A percentile compares a stretch with the other conserved stretches of the same genome.
Conservation (phyloP, 1,140 invertebrate genomes). For the Schlechtendalia chinensis region DNA sequence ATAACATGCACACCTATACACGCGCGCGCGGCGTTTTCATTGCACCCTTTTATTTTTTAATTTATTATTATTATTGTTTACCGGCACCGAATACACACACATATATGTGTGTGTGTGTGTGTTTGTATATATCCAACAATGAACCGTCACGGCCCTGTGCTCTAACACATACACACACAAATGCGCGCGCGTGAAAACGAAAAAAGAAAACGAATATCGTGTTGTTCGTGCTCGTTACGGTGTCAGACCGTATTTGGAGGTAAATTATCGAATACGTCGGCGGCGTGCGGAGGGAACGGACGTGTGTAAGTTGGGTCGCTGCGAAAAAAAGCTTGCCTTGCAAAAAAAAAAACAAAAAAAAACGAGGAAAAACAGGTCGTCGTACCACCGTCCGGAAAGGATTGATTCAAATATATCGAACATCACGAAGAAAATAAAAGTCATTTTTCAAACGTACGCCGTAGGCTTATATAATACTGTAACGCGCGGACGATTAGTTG, state of each 20-base stretch:
- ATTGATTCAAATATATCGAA: not conserved
- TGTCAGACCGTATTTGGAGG: conserved; percentile 33
- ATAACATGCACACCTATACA: not conserved
- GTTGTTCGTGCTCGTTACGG: conserved; percentile 40
- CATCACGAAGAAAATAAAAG: not conserved
- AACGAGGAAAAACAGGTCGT: not conserved
- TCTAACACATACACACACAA: not conserved
- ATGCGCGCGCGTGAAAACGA: not conserved
- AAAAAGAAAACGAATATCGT: conserved; percentile 12
- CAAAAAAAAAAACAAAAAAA: not conserved
- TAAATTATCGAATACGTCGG: conserved; percentile 22
- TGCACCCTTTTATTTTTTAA: not conserved
- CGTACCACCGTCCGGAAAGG: not conserved
- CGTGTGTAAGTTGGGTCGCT: not conserved
- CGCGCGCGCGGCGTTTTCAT: not conserved
- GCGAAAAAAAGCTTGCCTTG: not conserved
- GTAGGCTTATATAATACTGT: no score
- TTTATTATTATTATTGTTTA: conserved; percentile 1
- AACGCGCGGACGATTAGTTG: no score
- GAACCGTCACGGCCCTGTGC: conserved; percentile 14
- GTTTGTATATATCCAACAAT: not conserved
- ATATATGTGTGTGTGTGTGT: no score
- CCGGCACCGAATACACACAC: no score
- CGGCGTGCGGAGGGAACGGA: not conserved
- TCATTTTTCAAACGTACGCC: not conserved